These are phyloP conservation scores for Lycodopsis pacificus DNA, from an alignment of 2,797 vertebrate genomes.

Conservation along the genomic window DNA sequence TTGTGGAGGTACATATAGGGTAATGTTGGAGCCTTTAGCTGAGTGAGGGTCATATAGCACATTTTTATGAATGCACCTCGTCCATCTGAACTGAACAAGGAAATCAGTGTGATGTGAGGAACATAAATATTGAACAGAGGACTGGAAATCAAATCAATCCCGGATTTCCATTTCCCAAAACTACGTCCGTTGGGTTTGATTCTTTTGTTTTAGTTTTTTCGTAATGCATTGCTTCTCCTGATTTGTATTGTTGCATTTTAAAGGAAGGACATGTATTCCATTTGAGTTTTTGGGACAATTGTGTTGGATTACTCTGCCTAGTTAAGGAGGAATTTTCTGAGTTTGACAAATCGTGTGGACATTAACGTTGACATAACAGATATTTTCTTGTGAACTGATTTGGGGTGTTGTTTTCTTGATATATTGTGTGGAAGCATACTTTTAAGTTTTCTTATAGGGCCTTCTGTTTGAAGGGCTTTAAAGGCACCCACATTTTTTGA, in stretches of 20 bases:
- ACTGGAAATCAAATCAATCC: background rate
- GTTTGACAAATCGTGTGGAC: background rate
- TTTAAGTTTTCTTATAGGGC: background rate
- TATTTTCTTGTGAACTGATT: background rate
- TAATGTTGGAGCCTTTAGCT: background rate
- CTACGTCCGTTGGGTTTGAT: background rate
- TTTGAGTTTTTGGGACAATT: background rate
- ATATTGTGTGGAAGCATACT: background rate
- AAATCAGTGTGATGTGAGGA: background rate
- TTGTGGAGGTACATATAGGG: background rate
- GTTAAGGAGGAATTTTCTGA: background rate
- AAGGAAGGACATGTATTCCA: background rate
- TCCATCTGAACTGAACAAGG: background rate
- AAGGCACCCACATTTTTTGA: background rate
- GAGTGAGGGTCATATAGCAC: background rate
- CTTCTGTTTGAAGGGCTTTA: background rate
- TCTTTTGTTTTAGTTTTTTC: background rate
- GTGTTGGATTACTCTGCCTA: background rate
- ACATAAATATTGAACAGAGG: background rate
- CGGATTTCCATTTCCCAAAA: background rate
- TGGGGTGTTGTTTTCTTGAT: background rate
- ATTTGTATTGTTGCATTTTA: no score
- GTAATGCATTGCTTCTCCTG: background rate
- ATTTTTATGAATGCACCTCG: background rate
- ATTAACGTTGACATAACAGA: background rate